Base-by-base conservation (phyloP, 2,797 vertebrate species). In the Schizothorax lantsangensis region DNA sequence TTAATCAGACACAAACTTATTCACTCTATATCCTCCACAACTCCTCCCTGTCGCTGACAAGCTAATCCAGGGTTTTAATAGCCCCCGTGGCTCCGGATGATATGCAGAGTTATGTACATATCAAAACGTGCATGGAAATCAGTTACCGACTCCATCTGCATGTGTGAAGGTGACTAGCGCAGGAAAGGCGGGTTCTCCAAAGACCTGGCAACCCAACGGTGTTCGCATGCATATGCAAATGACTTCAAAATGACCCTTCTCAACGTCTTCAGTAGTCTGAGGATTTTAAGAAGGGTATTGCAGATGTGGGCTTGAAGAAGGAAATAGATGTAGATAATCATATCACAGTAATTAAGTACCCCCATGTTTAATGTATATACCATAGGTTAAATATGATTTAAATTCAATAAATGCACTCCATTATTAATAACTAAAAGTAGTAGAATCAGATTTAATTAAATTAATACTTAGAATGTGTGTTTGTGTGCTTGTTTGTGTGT, bases 51-150 rank as follows among this genome's bases (percentile, higher is more conserved):
- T 81, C 87, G 72, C 85, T 78, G 83, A 91, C 90, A 88, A 91
- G 89, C 86, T 90, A 78, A 91, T 91, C 90, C 89, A 62, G 66
- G 75, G 87, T 86, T 84, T 90, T 91, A 89, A 90, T 90, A 83
- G 86, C 83, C 69, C 81, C 84, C 49, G 78, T 30, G 30, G 49
- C 91, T 88, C 84, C 83, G 88, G 90, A 95, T 93, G 85, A 93
- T 91, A 95, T 93, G 94, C 93, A 95, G 93, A 95, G 93, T 94
- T 93, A 95, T 95, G 93, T 94, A 95, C 92, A 95, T 93, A 94
- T 92, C 88, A 88, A 89, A 94, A 91, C 89, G 82, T 88, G 84
- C 89, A 94, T 93, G 92, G 86, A 93, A 94, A 95, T 94, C 81
- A 94, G 87, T 75, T 77, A 77, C 74, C 17, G 77, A 38, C 84